Base-by-base conservation (phyloP, 2,797 vertebrate species). In the Vipera latastei region DNA sequence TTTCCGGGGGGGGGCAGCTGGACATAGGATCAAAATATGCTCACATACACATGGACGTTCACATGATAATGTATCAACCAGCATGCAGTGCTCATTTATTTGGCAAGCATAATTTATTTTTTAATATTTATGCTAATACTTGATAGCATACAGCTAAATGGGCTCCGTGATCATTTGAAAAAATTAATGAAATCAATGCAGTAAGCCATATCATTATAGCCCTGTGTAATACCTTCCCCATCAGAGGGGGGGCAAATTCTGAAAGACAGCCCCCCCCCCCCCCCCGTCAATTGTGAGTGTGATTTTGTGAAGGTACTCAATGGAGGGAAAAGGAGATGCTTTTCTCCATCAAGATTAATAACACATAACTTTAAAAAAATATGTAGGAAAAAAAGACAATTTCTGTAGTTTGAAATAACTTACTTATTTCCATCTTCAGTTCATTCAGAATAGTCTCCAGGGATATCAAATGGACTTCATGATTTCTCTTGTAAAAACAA, bases 321-420 rank as follows among this genome's bases (percentile, higher is more conserved):
- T 22, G 93, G 88, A 91, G 93, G 3, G 59, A 22, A 0, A 6
- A 90, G 56, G 38, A 78, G 20, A 90, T 55, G 18, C 32, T 87
- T 89, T 90, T 83, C 90, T 22, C 18, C 78, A 51, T 59, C 85
- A 92, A 16, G 22, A 85, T 91, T 91, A 85, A 48, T 78, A 91
- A 61, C 14, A 44, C 73, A 25, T 44, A 20, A 20, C 44, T 73
- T 32, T 59, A 73, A 86, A 92, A 93, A 93, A 60, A 88, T 16
- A 85, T 83, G 18, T 22, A 61, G 28, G 13, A 83, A 94, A 96
- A 96, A 28, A 13, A 96, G 96, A 92, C 91, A 96, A 95, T 93
- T 97, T 95, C 93, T 94, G 90, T 92, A 94, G 57, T 86, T 91
- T 95, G 90, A 92, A 92, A 92, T 89, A 73, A 4, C 93, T 96